Percentiles rank a stretch among this genome's conserved stretches.
Conservation (phyloP, 1,140 invertebrate genomes). For the Brachionus plicatilis region DNA sequence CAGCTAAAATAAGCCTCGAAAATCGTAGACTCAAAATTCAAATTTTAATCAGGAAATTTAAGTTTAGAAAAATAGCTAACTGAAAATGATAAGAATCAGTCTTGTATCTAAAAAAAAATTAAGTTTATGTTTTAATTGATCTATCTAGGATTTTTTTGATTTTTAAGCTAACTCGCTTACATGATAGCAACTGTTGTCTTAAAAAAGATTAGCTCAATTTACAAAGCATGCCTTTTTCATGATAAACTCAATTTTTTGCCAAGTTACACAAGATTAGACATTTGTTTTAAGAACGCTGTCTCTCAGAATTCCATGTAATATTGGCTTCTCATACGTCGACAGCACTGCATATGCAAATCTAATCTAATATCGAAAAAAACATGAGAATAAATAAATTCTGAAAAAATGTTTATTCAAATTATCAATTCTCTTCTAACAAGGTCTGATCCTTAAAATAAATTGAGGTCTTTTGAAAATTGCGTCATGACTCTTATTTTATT, state of each 20-base stretch:
- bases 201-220: not conserved
- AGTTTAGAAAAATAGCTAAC: not conserved
- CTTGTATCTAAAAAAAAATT: not conserved
- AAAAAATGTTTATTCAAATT: not conserved
- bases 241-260: not conserved
- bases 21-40: not conserved
- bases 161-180: not conserved
- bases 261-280: not conserved
- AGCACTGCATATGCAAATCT: not conserved
- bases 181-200: not conserved
- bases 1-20: too few species aligned
- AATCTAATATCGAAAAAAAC: not conserved
- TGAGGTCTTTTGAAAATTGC: not conserved
- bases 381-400: not conserved
- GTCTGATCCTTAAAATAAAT: not conserved
- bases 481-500: not conserved
- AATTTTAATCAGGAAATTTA: not conserved
- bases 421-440: not conserved
- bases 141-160: not conserved
- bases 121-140: not conserved
- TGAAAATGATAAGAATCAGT: not conserved
- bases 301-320: not conserved
- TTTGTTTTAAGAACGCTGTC: not conserved
- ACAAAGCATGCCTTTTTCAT: not conserved
- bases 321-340: not conserved